phyloP scores from a whole-genome alignment of 2,888 invertebrate species.

The Drosophila borborema region DNA sequence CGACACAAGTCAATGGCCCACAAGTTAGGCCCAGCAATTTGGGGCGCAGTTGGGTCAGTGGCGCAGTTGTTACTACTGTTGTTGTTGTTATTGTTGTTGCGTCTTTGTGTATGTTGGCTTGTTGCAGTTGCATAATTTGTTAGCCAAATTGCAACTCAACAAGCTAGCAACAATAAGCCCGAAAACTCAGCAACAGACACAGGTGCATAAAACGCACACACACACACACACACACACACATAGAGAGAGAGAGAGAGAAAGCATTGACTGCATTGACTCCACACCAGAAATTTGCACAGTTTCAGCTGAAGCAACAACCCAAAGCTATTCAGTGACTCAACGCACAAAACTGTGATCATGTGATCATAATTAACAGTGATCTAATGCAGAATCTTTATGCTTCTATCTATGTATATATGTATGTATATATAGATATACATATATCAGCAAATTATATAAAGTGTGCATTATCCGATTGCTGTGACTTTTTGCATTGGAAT shows the following conservation, averaged over 20 bases:
- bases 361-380: background rate
- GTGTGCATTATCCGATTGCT: too few relatives aligned
- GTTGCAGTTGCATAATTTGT: constrained; percentile 74
- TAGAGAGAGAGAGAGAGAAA: constrained; percentile 3
- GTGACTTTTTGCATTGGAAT: background rate
- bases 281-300: constrained; percentile 56
- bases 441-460: background rate
- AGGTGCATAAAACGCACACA: constrained; percentile 22
- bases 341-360: constrained; percentile 8
- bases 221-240: constrained; percentile 20
- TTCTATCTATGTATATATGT: too few relatives aligned
- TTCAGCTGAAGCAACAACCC: constrained; percentile 35
- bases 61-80: constrained; percentile 34
- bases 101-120: constrained; percentile 39
- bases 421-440: background rate
- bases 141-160: constrained; percentile 79
- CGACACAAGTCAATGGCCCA: constrained; percentile 53
- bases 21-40: constrained; percentile 12
- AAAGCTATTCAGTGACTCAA: constrained; percentile 34
- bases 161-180: constrained; percentile 59
- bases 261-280: constrained; percentile 21
- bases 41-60: constrained; percentile 67
- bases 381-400: background rate
- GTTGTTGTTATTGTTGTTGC: constrained; percentile 22
- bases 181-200: constrained; percentile 34